Conservation (phyloP, 2,113 vertebrate species). For the Felis chaus region DNA sequence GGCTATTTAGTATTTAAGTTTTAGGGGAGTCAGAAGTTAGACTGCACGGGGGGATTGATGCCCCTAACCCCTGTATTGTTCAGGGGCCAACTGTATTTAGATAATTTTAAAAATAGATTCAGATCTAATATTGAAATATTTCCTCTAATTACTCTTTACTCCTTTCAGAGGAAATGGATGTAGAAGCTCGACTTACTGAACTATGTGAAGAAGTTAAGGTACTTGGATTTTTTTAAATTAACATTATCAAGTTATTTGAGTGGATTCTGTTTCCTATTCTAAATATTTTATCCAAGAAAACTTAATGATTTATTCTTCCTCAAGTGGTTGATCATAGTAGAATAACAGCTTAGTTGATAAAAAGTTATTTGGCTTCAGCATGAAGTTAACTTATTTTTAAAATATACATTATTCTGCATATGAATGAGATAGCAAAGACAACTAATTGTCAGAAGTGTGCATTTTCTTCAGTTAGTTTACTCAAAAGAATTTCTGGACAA, state of each 20-base stretch:
- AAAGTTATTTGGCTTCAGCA: not conserved
- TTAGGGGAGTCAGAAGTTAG: not conserved
- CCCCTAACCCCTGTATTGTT: not conserved
- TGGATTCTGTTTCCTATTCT: conserved; percentile 61
- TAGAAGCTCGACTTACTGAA: conserved; percentile 93
- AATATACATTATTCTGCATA: conserved; percentile 8
- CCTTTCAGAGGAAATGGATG: conserved; percentile 95
- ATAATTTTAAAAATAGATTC: conserved; percentile 56
- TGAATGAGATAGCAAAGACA: conserved; percentile 9
- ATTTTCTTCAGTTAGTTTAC: conserved; percentile 2
- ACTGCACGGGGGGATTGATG: not conserved
- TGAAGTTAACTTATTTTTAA: conserved; percentile 49
- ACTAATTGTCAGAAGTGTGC: not conserved
- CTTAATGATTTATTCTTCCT: not conserved
- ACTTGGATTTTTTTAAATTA: conserved; percentile 68
- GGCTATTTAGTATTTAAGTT: not conserved
- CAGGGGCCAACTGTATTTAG: not conserved
- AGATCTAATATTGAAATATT: conserved; percentile 57
- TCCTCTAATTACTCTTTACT: conserved; percentile 72
- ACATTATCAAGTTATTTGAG: conserved; percentile 64
- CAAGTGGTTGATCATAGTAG: not conserved
- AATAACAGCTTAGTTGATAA: conserved; percentile 24
- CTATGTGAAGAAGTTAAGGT: conserved; percentile 98
- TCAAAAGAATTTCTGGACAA: not conserved
- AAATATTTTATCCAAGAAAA: conserved; percentile 56